Percentiles rank a stretch among this genome's conserved stretches.
These are phyloP conservation scores for Scomberomorus guttatus DNA, from an alignment of 2,797 vertebrate genomes.

Conservation along the genomic window DNA sequence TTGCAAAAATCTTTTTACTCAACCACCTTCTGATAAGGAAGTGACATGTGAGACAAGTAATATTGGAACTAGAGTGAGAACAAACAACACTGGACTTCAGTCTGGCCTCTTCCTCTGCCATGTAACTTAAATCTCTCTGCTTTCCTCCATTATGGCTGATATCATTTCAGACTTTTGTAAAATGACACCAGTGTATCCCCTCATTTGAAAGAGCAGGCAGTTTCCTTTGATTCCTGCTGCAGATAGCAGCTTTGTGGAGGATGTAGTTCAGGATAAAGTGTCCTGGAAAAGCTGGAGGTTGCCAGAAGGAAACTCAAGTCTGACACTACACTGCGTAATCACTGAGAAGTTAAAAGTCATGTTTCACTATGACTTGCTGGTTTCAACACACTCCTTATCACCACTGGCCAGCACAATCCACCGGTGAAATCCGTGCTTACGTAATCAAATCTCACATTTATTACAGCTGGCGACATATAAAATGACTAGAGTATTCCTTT, in stretches of 20 bases:
- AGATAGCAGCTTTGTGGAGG: background rate
- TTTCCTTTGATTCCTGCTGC: background rate
- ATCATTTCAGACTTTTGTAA: background rate
- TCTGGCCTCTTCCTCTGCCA: background rate
- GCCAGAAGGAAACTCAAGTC: constrained; percentile 14
- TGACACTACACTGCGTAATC: background rate
- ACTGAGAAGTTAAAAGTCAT: constrained; percentile 19
- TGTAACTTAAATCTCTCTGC: background rate
- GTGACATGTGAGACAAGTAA: constrained; percentile 9
- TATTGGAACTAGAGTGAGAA: background rate
- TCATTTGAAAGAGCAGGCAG: background rate
- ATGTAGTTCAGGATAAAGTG: background rate
- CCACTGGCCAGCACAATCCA: accelerated
- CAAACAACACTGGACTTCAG: background rate
- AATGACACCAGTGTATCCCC: background rate
- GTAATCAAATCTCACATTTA: constrained; percentile 20
- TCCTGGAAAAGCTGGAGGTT: background rate
- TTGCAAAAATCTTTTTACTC: constrained; percentile 6
- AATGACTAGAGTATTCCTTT: constrained; percentile 3
- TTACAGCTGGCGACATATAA: background rate
- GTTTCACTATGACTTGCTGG: constrained; percentile 61
- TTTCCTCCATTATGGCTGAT: background rate
- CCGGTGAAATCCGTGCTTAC: constrained; percentile 1
- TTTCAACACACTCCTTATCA: constrained; percentile 44
- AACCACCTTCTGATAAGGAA: constrained; percentile 25